A percentile compares a stretch with the other conserved stretches of the same genome.
Conservation (phyloP, 2,113 vertebrate genomes). For the Orycteropus afer region DNA sequence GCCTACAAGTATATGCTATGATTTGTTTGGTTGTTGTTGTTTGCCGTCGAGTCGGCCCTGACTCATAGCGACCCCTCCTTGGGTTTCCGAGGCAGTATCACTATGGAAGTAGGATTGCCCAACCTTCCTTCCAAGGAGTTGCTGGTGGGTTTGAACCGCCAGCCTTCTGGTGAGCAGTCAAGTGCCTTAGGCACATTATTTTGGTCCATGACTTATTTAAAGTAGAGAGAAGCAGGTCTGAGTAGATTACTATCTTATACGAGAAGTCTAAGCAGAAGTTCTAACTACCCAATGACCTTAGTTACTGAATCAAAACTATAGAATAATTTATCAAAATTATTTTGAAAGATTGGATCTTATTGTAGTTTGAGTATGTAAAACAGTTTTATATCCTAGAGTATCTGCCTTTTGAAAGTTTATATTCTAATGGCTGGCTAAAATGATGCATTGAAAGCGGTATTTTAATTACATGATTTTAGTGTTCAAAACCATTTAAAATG, state of each 20-base stretch:
- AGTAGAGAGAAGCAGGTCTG: constrained; percentile 12
- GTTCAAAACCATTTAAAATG: constrained; percentile 21
- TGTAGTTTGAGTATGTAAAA: neutral
- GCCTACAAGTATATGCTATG: neutral
- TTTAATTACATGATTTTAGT: constrained; percentile 13
- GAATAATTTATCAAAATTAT: neutral
- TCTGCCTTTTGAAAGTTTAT: constrained; percentile 15
- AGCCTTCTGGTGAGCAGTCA: no score
- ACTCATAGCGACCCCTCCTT: no score
- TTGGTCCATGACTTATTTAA: neutral
- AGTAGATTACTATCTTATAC: neutral
- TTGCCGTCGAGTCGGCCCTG: no score
- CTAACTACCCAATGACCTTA: neutral
- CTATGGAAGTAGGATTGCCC: no score
- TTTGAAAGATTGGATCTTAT: neutral
- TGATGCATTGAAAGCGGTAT: constrained; percentile 27
- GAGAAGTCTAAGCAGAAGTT: neutral
- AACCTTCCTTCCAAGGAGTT: no score
- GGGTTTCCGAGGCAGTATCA: no score
- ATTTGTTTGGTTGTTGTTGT: no score
- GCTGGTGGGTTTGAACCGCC: no score
- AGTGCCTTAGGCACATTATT: no score
- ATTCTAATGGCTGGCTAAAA: neutral
- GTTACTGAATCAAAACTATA: constrained; percentile 27
- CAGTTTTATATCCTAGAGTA: neutral